A percentile compares a stretch with the other conserved stretches of the same genome.
Evolutionary conservation across 2,888 invertebrate genomes (phyloP).

Genomic region (Cephus rjabovi): DNA sequence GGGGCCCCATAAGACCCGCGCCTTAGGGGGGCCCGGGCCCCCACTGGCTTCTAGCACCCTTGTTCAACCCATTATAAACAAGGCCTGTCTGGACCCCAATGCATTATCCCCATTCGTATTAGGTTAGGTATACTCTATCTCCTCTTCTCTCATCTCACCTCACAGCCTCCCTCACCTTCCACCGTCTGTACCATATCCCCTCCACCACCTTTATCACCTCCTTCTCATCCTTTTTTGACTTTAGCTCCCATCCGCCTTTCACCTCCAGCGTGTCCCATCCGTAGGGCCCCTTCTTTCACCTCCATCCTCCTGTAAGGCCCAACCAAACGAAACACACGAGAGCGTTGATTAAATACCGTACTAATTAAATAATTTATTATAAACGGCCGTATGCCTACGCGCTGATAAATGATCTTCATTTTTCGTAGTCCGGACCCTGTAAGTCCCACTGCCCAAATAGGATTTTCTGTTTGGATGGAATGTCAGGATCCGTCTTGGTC

Average conservation of each 20-base stretch:
- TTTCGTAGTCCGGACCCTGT: conserved; percentile 30
- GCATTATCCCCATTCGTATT: conserved; percentile 54
- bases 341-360: conserved; percentile 54
- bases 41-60: conserved; percentile 65
- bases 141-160: conserved; percentile 24
- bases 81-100: conserved; percentile 58
- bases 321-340: conserved; percentile 13
- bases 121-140: conserved; percentile 28
- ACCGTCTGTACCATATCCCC: neutral
- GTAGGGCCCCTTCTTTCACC: neutral
- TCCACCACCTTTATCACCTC: neutral
- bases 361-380: conserved; percentile 59
- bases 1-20: conserved; percentile 50
- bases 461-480: conserved; percentile 32
- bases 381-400: conserved; percentile 29
- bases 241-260: conserved; percentile 37
- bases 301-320: neutral
- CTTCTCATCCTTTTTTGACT: conserved; percentile 12
- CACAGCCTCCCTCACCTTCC: conserved; percentile 7
- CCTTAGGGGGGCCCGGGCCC: conserved; percentile 61
- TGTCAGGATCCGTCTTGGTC: conserved; percentile 16
- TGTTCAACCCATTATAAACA: conserved; percentile 65
- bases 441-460: conserved; percentile 30
- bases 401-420: conserved; percentile 43
- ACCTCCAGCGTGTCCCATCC: conserved; percentile 21